A percentile compares a stretch with the other conserved stretches of the same genome.
phyloP scores from a whole-genome alignment of 2,113 vertebrate species.

The Microcebus lehilahytsara region DNA sequence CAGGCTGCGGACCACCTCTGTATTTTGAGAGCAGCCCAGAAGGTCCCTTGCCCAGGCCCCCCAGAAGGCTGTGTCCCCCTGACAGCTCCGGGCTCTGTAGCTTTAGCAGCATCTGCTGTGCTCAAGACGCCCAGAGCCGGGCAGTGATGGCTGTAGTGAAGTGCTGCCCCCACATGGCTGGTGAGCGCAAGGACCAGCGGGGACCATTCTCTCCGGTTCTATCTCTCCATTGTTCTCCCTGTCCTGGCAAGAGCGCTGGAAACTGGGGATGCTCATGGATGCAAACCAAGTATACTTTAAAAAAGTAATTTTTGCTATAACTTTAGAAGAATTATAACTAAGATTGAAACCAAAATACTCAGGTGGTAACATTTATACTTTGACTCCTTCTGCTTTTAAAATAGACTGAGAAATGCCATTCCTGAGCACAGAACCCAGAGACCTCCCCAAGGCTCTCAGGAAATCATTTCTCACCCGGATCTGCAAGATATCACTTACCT shows the following conservation, averaged over 20 bases:
- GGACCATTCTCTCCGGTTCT: accelerated
- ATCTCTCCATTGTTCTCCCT: background rate
- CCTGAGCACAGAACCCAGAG: background rate
- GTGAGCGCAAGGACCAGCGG: background rate
- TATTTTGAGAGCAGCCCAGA: background rate
- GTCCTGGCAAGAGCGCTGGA: accelerated
- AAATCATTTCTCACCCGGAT: background rate
- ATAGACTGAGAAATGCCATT: background rate
- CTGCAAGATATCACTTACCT: background rate
- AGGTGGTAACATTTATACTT: background rate
- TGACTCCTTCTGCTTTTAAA: background rate
- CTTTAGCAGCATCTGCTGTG: accelerated
- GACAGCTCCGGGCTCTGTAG: background rate
- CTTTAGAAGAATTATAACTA: background rate
- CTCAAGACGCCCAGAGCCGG: accelerated
- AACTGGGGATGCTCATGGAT: background rate
- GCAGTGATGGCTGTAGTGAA: background rate
- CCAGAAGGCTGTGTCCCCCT: accelerated
- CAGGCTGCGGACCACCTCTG: background rate
- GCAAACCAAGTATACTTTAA: background rate
- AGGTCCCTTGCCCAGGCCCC: background rate
- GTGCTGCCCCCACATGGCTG: slow-evolving; percentile 36
- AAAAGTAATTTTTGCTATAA: background rate
- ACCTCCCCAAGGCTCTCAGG: background rate
- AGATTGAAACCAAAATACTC: background rate